Evolutionary conservation across 2,888 invertebrate species (phyloP).

Genomic region (Xylocampa areola): DNA sequence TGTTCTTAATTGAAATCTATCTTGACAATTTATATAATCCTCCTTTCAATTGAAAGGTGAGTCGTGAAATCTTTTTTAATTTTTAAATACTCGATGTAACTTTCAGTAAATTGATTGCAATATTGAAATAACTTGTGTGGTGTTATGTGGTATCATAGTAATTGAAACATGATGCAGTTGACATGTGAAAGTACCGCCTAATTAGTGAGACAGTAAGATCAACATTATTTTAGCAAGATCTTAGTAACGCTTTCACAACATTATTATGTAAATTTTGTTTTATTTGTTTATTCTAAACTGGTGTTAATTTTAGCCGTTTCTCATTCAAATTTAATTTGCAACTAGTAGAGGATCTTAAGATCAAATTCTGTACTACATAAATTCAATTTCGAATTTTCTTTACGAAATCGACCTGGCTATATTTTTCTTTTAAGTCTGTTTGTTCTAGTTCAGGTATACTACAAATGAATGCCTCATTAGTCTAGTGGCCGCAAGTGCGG

Average conservation of each 20-base stretch:
- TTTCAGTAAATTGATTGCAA: constrained; percentile 24
- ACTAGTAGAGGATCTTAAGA: too few species aligned
- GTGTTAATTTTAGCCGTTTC: too few species aligned
- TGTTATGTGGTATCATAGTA: background rate
- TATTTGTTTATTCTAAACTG: background rate
- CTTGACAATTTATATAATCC: constrained; percentile 17
- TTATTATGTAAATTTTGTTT: background rate
- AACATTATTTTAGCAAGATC: constrained; percentile 5
- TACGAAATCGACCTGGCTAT: too few species aligned
- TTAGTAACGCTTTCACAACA: constrained; percentile 25
- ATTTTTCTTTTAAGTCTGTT: too few species aligned
- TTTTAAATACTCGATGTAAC: constrained; percentile 5
- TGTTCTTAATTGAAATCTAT: constrained; percentile 10
- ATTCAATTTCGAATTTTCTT: too few species aligned
- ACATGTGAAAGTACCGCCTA: constrained; percentile 50
- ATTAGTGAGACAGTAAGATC: constrained; percentile 15
- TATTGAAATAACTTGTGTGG: constrained; percentile 3
- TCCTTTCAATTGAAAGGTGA: constrained; percentile 19
- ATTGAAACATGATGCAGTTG: constrained; percentile 21
- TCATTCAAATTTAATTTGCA: too few species aligned
- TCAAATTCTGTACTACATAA: too few species aligned
- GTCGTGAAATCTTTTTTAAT: constrained; percentile 11
- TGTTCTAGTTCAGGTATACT: too few species aligned
- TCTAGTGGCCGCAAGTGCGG: too few species aligned
- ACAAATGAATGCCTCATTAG: too few species aligned